Evolutionary conservation across 2,888 invertebrate species (phyloP).

Genomic region (Halocaridina rubra): DNA sequence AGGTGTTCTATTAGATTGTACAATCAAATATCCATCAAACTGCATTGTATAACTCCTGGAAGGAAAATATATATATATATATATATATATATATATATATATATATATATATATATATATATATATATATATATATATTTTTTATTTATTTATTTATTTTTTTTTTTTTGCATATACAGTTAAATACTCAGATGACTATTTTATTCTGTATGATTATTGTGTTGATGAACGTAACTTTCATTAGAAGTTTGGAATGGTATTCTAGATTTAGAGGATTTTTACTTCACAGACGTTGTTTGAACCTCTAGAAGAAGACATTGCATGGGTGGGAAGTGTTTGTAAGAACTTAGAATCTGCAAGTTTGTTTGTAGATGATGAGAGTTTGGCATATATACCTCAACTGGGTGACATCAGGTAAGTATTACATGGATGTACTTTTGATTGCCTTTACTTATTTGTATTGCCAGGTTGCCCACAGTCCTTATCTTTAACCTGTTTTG

Average conservation of each 20-base stretch:
- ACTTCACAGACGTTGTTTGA: constrained; percentile 38
- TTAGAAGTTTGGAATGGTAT: neutral
- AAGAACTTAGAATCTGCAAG: constrained; percentile 39
- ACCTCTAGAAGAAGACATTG: constrained; percentile 37
- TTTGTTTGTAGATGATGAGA: constrained; percentile 43
- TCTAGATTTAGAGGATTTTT: too few relatives aligned
- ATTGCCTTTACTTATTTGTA: too few relatives aligned
- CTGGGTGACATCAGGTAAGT: constrained; percentile 39
- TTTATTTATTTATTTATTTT: too few relatives aligned
- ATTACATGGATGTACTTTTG: too few relatives aligned
- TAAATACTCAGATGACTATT: too few relatives aligned
- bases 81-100: neutral
- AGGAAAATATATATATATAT: neutral
- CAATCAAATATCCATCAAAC: too few relatives aligned
- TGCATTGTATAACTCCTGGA: too few relatives aligned
- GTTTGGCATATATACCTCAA: constrained; percentile 20
- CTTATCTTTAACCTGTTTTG: too few relatives aligned
- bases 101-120: neutral
- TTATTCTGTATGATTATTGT: neutral
- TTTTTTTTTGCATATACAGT: too few relatives aligned
- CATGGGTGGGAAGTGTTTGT: constrained; percentile 43
- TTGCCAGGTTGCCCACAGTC: too few relatives aligned
- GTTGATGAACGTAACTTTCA: neutral
- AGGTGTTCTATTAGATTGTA: too few relatives aligned
- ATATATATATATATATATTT: neutral